phyloP scores from a whole-genome alignment of 2,888 invertebrate species.

The Sepioteuthis lessoniana region DNA sequence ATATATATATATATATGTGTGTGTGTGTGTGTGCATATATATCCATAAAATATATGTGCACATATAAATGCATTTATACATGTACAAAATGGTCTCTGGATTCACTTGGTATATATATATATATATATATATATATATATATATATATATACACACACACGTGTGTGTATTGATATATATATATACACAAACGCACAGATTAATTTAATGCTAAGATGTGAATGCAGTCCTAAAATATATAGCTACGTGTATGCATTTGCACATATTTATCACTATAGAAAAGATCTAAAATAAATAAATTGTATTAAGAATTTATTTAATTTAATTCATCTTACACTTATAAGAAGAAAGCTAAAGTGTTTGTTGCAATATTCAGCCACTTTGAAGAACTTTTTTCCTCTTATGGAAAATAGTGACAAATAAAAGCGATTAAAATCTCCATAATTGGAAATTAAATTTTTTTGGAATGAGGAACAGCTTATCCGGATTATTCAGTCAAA shows the following conservation, averaged over 20 bases:
- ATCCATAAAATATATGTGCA: too few species aligned
- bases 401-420: not conserved
- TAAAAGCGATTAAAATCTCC: slow-evolving; percentile 33
- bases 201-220: too few species aligned
- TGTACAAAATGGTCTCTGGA: too few species aligned
- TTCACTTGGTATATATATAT: too few species aligned
- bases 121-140: too few species aligned
- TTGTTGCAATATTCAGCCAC: not conserved
- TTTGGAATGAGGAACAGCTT: not conserved
- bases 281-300: not conserved
- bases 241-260: not conserved
- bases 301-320: slow-evolving; percentile 2
- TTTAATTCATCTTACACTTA: not conserved
- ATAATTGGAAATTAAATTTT: slow-evolving; percentile 18
- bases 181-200: too few species aligned
- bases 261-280: not conserved
- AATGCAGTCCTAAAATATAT: not conserved
- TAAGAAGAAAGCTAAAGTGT: not conserved
- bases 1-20: too few species aligned
- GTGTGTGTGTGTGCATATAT: too few species aligned
- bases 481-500: not conserved
- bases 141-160: too few species aligned
- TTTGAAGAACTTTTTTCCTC: not conserved
- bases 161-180: too few species aligned
- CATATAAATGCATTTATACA: too few species aligned